phyloP scores from a whole-genome alignment of 2,888 invertebrate genomes.

The Anarsia innoxiella region DNA sequence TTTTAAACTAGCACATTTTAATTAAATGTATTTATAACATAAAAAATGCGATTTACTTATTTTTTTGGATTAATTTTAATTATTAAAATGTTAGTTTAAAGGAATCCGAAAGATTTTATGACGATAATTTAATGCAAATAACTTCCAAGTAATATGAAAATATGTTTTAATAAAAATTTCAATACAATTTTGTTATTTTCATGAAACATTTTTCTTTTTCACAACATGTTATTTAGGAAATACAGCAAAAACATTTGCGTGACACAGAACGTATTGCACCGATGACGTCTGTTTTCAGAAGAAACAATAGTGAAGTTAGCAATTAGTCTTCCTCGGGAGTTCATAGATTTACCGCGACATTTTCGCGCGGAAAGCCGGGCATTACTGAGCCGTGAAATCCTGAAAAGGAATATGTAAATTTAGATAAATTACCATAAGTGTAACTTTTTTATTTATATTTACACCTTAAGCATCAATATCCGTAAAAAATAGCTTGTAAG shows the following conservation, averaged over 20 bases:
- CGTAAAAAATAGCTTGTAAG: slow-evolving; percentile 33
- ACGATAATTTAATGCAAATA: no score
- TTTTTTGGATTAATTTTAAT: no score
- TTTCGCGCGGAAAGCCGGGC: slow-evolving; percentile 76
- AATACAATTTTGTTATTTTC: no score
- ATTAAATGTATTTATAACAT: background rate
- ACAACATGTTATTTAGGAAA: no score
- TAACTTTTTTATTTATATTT: slow-evolving; percentile 34
- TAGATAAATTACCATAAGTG: slow-evolving; percentile 32
- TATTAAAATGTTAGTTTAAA: no score
- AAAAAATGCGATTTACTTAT: no score
- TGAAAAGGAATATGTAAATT: slow-evolving; percentile 51
- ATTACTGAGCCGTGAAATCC: slow-evolving; percentile 73
- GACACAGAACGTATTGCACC: slow-evolving; percentile 26
- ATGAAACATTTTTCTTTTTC: no score
- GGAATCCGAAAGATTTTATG: no score
- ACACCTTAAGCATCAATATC: slow-evolving; percentile 30
- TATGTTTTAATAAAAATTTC: no score
- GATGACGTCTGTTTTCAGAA: slow-evolving; percentile 61
- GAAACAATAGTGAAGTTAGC: slow-evolving; percentile 72
- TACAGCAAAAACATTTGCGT: no score
- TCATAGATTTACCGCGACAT: slow-evolving; percentile 71
- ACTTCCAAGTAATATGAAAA: no score
- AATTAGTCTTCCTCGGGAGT: slow-evolving; percentile 39
- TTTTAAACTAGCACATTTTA: no score